phyloP scores from a whole-genome alignment of 2,888 invertebrate genomes.

The Lasioglossum villosulum region DNA sequence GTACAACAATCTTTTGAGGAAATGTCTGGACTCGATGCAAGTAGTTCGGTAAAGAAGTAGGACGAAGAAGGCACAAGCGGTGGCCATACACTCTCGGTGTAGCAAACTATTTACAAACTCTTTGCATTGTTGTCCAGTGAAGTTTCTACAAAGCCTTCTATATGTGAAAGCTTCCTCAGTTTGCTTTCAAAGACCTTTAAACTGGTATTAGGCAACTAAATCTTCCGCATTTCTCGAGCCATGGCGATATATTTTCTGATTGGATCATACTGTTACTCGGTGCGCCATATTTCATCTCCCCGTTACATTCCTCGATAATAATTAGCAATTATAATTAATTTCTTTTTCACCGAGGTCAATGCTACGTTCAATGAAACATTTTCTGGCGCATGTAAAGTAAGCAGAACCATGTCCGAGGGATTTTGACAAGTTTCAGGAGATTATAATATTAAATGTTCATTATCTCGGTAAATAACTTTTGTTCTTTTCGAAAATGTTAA shows the following conservation, averaged over 20 bases:
- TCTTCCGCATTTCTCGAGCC: no score
- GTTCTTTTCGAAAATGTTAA: no score
- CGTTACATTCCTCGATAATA: background rate
- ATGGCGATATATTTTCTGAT: background rate
- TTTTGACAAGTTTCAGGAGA: no score
- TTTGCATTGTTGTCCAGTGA: conserved; percentile 22
- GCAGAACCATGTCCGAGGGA: no score
- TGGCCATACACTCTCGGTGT: conserved; percentile 1
- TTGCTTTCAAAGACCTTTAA: background rate
- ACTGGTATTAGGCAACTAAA: background rate
- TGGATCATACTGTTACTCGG: background rate
- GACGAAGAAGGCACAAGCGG: conserved; percentile 2
- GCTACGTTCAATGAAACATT: no score
- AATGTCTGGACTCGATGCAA: background rate
- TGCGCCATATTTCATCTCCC: background rate
- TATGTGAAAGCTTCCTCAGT: background rate
- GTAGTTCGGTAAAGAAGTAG: conserved; percentile 17
- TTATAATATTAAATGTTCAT: no score
- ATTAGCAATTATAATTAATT: background rate
- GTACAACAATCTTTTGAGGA: conserved; percentile 15
- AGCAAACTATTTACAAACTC: conserved; percentile 19
- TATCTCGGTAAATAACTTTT: no score
- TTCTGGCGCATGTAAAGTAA: no score
- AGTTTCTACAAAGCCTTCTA: conserved; percentile 10
- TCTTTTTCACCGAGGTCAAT: background rate